Evolutionary conservation across 2,113 vertebrate species (phyloP).

Genomic region (Casuarius casuarius): DNA sequence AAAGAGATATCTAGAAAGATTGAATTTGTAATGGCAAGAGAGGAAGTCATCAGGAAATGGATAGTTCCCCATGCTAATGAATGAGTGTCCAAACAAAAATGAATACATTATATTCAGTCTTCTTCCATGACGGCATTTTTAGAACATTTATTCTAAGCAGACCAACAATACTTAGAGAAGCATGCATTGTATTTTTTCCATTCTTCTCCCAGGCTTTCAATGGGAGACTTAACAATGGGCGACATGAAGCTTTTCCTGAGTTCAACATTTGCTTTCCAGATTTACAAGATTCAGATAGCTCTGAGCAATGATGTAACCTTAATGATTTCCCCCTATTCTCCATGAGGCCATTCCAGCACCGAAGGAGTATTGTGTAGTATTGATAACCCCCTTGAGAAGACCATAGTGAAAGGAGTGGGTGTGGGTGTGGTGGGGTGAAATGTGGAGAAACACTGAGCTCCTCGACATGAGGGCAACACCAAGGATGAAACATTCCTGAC

Average conservation of each 20-base stretch:
- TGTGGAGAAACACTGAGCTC: accelerated
- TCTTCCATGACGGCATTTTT: slow-evolving; percentile 19
- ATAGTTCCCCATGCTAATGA: not conserved
- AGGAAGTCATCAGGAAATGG: not conserved
- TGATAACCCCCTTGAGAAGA: slow-evolving; percentile 21
- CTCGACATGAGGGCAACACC: not conserved
- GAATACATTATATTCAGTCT: not conserved
- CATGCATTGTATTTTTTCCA: not conserved
- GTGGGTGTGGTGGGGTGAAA: not conserved
- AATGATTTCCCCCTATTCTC: slow-evolving; percentile 56
- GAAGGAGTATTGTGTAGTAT: not conserved
- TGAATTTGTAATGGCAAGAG: not conserved
- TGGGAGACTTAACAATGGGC: slow-evolving; percentile 31
- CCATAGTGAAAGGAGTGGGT: not conserved
- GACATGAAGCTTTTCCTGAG: slow-evolving; percentile 44
- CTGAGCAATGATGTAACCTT: slow-evolving; percentile 26
- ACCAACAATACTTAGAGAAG: slow-evolving; percentile 18
- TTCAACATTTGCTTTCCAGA: slow-evolving; percentile 54
- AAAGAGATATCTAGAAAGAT: not conserved
- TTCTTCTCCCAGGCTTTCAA: slow-evolving; percentile 42
- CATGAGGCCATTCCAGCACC: not conserved
- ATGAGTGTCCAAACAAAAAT: not conserved
- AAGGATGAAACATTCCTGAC: not conserved
- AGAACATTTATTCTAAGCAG: slow-evolving; percentile 18
- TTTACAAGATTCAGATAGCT: not conserved